Conservation (phyloP, 2,797 vertebrate genomes). For the Alfaro cultratus region DNA sequence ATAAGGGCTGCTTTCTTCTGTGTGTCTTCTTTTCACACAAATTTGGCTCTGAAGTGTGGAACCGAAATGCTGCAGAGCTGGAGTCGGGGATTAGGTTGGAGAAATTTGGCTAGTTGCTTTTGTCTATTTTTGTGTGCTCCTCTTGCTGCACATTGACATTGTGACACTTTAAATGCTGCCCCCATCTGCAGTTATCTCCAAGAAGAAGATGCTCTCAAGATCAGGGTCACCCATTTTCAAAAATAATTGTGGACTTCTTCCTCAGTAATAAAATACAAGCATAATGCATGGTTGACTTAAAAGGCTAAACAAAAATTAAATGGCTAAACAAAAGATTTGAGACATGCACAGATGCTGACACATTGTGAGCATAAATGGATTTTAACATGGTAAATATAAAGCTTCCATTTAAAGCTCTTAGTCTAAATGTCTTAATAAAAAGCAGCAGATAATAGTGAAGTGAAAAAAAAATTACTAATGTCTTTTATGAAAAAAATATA, state of each 20-base stretch:
- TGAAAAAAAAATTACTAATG: background rate
- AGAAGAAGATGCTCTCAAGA: background rate
- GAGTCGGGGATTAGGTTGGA: conserved; percentile 63
- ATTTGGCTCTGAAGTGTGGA: conserved; percentile 55
- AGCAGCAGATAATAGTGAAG: background rate
- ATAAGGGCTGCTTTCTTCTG: conserved; percentile 45
- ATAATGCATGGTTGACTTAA: background rate
- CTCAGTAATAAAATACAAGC: conserved; percentile 37
- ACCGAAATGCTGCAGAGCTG: conserved; percentile 55
- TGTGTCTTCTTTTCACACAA: conserved; percentile 57
- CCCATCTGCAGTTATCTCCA: conserved; percentile 10
- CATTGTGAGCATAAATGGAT: background rate
- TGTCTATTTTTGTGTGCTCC: conserved; percentile 47
- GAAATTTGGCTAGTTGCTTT: conserved; percentile 64
- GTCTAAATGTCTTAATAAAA: background rate
- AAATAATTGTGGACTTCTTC: conserved; percentile 15
- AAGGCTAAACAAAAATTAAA: background rate
- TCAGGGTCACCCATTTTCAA: background rate
- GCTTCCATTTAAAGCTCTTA: background rate
- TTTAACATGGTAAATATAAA: background rate
- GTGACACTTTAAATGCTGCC: background rate
- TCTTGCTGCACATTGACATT: conserved; percentile 22
- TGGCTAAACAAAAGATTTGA: background rate
- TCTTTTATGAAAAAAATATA: background rate
- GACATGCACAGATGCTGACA: background rate